Evolutionary conservation across 2,797 vertebrate species (phyloP), one percentile per base, ranked within the genome.

Genomic region (Vespertilio murinus): DNA sequence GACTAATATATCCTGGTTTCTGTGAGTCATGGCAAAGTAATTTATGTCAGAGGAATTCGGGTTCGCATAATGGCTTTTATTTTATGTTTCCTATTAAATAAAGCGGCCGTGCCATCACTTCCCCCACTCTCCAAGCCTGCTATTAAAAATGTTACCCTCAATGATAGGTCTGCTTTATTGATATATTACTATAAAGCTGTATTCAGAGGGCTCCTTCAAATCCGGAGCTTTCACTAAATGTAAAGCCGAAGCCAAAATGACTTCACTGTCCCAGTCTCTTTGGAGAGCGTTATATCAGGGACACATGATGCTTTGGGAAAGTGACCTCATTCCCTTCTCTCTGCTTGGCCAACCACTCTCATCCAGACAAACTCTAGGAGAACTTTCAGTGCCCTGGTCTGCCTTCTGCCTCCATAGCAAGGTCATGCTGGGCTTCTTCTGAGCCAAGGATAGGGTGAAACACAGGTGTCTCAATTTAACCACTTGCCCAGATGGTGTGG

Each of bases 131-230:
- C 16, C 33, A 88, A 86, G 35, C 28, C 30, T 80, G 42, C 83
- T 89, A 64, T 79, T 85, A 70, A 83, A 94, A 94, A 65, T 70
- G 67, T 69, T 86, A 11, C 69, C 70, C 25, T 86, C 75, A 52
- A 40, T 70, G 45, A 91, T 33, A 77, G 40, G 73, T 61, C 67
- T 67, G 65, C 77, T 65, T 80, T 92, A 77, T 70, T 49, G 54
- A 40, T 69, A 30, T 28, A 79, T 94, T 77, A 71, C 73, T 38
- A 82, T 0, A 69, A 38, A 79, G 16, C 17, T 90, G 38, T 77
- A 47, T 70, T 74, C 49, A 22, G 23, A 94, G 91, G 87, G 33
- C 64, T 47, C 77, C 38, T 77, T 96, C 56, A 59, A 61, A 75
- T 33, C 45, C 25, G 13, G 8, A 8, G 65, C 91, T 82, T 89